phyloP scores from a whole-genome alignment of 1,140 invertebrate species.

The Coelopa frigida region DNA sequence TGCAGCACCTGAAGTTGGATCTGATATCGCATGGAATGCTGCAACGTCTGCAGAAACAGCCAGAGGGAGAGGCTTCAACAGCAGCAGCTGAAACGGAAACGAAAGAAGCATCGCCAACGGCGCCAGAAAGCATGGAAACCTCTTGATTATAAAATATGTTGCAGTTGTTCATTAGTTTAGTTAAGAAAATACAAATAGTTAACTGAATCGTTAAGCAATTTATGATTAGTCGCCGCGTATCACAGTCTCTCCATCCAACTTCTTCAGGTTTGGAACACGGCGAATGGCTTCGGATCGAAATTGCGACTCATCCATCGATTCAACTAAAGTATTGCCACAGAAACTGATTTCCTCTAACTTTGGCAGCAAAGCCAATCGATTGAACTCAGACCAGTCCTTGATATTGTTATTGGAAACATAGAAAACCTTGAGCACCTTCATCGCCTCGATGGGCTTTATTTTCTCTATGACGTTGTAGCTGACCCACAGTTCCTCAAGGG shows the following conservation, averaged over 20 bases:
- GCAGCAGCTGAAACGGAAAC: background rate
- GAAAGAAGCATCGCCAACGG: too few species aligned
- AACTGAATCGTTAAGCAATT: background rate
- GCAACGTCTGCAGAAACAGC: conserved; percentile 23
- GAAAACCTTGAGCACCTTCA: conserved; percentile 75
- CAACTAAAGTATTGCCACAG: conserved; percentile 77
- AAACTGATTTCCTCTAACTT: conserved; percentile 68
- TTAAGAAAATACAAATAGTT: too few species aligned
- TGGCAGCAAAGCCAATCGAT: conserved; percentile 52
- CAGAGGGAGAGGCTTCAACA: background rate
- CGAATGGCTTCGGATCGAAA: conserved; percentile 68
- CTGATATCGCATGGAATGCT: conserved; percentile 35
- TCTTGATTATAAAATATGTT: background rate
- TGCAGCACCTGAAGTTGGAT: conserved; percentile 42
- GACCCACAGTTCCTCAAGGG: conserved; percentile 86
- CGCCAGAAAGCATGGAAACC: conserved; percentile 3
- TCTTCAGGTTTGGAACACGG: conserved; percentile 70
- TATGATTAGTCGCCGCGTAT: conserved; percentile 39
- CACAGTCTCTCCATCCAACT: conserved; percentile 76
- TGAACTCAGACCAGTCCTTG: conserved; percentile 83
- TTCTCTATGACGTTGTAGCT: conserved; percentile 93
- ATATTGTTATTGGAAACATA: conserved; percentile 86
- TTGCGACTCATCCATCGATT: conserved; percentile 60
- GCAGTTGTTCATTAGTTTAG: too few species aligned
- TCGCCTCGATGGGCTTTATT: conserved; percentile 73